These are phyloP conservation scores for Copidosoma floridanum DNA, from an alignment of 1,140 invertebrate genomes.

Conservation along the genomic window DNA sequence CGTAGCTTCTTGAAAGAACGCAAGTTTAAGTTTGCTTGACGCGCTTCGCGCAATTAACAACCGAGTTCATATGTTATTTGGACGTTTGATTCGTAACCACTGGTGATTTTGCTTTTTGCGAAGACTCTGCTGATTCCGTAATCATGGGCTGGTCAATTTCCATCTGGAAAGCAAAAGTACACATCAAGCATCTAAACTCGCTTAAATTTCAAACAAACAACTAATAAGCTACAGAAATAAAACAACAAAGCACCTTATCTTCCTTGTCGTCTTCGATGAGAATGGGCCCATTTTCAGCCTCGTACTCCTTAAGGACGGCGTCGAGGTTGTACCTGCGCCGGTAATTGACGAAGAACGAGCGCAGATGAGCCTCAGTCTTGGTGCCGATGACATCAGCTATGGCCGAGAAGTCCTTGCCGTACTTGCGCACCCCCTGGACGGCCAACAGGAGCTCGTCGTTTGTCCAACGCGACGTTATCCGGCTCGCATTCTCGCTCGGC, in stretches of 20 bases:
- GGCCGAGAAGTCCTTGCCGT: slow-evolving; percentile 93
- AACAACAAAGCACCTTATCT: slow-evolving; percentile 54
- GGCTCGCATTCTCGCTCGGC: slow-evolving; percentile 66
- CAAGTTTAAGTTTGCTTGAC: slow-evolving; percentile 32
- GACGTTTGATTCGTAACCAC: slow-evolving; percentile 41
- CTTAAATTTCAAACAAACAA: too few species aligned
- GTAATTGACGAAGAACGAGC: slow-evolving; percentile 89
- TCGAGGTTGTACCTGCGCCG: slow-evolving; percentile 88
- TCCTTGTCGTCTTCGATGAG: slow-evolving; percentile 60
- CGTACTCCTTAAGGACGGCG: slow-evolving; percentile 83
- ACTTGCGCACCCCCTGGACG: slow-evolving; percentile 89
- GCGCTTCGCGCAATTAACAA: slow-evolving; percentile 36
- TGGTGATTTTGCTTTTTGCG: slow-evolving; percentile 49
- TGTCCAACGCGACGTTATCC: slow-evolving; percentile 87
- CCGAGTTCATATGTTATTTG: slow-evolving; percentile 51
- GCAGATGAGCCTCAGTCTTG: slow-evolving; percentile 89
- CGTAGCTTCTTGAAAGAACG: slow-evolving; percentile 2
- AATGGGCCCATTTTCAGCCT: slow-evolving; percentile 70
- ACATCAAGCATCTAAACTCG: too few species aligned
- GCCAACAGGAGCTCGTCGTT: slow-evolving; percentile 89
- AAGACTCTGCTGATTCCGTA: slow-evolving; percentile 47
- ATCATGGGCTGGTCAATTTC: slow-evolving; percentile 47
- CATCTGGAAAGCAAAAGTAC: slow-evolving; percentile 43
- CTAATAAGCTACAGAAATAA: too few species aligned
- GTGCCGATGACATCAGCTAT: slow-evolving; percentile 94